Conservation (phyloP, 2,113 vertebrate species). For the Onychostruthus taczanowskii region DNA sequence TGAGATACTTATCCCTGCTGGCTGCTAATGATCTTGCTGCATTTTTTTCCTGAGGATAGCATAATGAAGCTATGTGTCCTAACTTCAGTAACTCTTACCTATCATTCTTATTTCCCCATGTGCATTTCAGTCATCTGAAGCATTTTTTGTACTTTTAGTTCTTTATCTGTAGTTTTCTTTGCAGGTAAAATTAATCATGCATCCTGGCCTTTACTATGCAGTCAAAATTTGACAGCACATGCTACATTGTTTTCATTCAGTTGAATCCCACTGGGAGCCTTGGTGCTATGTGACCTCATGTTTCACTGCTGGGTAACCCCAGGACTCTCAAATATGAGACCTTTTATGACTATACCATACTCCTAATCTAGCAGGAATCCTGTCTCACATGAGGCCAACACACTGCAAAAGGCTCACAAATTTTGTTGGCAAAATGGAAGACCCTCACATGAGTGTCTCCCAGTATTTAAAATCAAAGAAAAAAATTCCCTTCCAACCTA, state of each 20-base stretch:
- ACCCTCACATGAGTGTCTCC: background rate
- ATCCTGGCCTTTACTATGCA: background rate
- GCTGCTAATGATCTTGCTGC: constrained; percentile 18
- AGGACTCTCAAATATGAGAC: background rate
- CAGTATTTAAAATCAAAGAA: background rate
- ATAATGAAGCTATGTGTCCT: background rate
- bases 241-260: background rate
- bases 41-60: constrained; percentile 3
- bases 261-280: background rate
- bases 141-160: background rate
- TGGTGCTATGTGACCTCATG: background rate
- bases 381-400: background rate
- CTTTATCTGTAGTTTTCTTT: background rate
- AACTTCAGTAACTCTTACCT: background rate
- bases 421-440: background rate
- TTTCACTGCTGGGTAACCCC: background rate
- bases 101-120: background rate
- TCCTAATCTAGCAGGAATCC: background rate
- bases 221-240: background rate
- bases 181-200: background rate
- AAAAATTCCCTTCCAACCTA: background rate
- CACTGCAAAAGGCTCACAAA: background rate
- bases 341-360: background rate
- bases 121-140: background rate
- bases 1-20: constrained; percentile 5